These are phyloP conservation scores for Gephyroberyx darwinii DNA, from an alignment of 2,797 vertebrate genomes.

Conservation along the genomic window DNA sequence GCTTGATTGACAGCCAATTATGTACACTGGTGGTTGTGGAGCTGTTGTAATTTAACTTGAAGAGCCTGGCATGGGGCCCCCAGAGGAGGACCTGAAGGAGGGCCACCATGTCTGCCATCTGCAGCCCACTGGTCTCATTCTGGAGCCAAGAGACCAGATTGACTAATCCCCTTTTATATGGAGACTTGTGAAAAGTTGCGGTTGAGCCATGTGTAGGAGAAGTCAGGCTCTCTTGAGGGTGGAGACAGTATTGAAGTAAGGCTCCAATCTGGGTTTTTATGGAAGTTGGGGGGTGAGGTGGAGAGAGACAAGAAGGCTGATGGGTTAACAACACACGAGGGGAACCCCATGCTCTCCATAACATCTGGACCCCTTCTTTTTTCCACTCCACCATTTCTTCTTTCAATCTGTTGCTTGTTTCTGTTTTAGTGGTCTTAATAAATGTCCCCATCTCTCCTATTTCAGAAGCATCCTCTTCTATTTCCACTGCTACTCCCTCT, in stretches of 20 bases:
- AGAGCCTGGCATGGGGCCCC: conserved; percentile 79
- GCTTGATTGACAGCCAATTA: conserved; percentile 82
- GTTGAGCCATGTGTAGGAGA: conserved; percentile 14
- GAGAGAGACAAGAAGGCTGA: conserved; percentile 19
- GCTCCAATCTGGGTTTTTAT: conserved; percentile 74
- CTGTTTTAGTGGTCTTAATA: conserved; percentile 16
- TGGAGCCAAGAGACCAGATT: conserved; percentile 74
- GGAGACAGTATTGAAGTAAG: conserved; percentile 78
- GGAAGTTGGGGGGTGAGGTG: neutral
- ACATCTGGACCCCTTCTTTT: conserved; percentile 43
- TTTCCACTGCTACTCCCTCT: neutral
- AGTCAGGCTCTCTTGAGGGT: conserved; percentile 40
- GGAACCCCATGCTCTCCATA: conserved; percentile 68
- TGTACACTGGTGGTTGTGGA: conserved; percentile 50
- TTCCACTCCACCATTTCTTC: conserved; percentile 1
- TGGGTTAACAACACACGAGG: conserved; percentile 79
- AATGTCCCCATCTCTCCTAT: neutral
- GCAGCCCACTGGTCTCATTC: conserved; percentile 45
- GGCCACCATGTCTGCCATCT: conserved; percentile 60
- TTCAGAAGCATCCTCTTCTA: neutral
- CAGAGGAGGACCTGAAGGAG: conserved; percentile 86
- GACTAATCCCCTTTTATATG: conserved; percentile 75
- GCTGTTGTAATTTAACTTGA: conserved; percentile 48
- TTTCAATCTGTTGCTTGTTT: neutral
- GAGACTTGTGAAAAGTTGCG: conserved; percentile 51